phyloP scores from a whole-genome alignment of 2,888 invertebrate genomes.

The Orthosia gracilis region DNA sequence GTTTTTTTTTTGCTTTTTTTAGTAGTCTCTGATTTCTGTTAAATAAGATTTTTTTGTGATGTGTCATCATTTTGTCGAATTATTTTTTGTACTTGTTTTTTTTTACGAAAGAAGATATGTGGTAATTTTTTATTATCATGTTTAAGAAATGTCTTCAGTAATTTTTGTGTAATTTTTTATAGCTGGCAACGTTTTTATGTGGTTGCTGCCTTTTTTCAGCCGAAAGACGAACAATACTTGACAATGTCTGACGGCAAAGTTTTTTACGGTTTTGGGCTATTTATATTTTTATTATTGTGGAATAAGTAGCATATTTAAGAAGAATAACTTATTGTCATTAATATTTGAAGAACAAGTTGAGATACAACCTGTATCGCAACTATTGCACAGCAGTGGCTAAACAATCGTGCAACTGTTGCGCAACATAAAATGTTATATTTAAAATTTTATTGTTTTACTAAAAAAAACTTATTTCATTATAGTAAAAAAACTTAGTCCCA shows the following conservation, averaged over 20 bases:
- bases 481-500: slow-evolving; percentile 13
- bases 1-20: slow-evolving; percentile 23
- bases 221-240: slow-evolving; percentile 48
- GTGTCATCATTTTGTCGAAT: slow-evolving; percentile 1
- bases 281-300: slow-evolving; percentile 38
- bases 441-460: neutral
- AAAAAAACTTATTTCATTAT: slow-evolving; percentile 33
- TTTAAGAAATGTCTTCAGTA: slow-evolving; percentile 53
- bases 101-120: slow-evolving; percentile 33
- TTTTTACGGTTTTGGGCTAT: slow-evolving; percentile 37
- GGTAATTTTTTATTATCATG: slow-evolving; percentile 49
- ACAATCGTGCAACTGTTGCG: neutral
- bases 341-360: neutral
- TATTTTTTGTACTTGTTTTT: slow-evolving; percentile 46
- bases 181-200: slow-evolving; percentile 60
- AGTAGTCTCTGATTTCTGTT: slow-evolving; percentile 32
- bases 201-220: slow-evolving; percentile 58
- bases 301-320: slow-evolving; percentile 4
- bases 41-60: slow-evolving; percentile 15
- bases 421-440: neutral
- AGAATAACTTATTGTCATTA: neutral
- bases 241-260: slow-evolving; percentile 52
- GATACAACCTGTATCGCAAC: slow-evolving; percentile 7
- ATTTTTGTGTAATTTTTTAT: slow-evolving; percentile 59
- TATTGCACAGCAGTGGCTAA: neutral